Base-by-base conservation (phyloP, 2,113 vertebrate species). In the Poicephalus gulielmi region DNA sequence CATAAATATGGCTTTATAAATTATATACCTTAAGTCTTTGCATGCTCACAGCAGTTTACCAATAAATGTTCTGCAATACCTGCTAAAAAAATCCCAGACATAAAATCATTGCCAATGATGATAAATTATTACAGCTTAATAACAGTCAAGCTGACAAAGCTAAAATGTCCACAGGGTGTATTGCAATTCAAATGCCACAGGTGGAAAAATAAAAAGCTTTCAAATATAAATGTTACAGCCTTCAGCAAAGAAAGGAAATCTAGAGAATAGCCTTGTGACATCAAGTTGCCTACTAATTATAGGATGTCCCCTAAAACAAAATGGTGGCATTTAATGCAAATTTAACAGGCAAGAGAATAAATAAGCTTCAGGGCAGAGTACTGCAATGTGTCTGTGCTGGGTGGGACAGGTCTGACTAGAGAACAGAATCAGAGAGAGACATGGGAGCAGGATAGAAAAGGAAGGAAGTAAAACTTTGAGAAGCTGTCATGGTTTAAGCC, bases 81-180 rank as follows among this genome's bases (percentile, higher is more conserved):
- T 92, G 74, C 81, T 96, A 94, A 88, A 83, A 78, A 86, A 19
- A 39, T 3, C 10, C 57, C 27, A 66, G 88, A 81, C 62, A 44
- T 77, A 86, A 89, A 95, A 87, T 90, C 81, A 53, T 67, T 96
- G 77, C 44, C 86, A 74, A 60, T 78, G 68, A 93, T 94, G 91
- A 90, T 88, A 91, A 93, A 95, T 80, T 39, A 90, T 87, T 67
- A 86, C 33, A 86, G 59, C 52, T 91, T 96, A 91, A 75, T 86
- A 95, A 95, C 44, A 95, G 76, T 69, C 86, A 92, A 93, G 91
- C 86, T 91, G 96, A 96, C 77, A 94, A 92, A 92, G 86, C 92
- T 89, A 66, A 82, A 92, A 79, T 25, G 77, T 76, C 95, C 92
- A 53, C 83, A 79, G 77, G 92, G 95, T 75, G n/a, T 57, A 87